Conservation (phyloP, 1,140 invertebrate genomes). For the Capitella teleta region DNA sequence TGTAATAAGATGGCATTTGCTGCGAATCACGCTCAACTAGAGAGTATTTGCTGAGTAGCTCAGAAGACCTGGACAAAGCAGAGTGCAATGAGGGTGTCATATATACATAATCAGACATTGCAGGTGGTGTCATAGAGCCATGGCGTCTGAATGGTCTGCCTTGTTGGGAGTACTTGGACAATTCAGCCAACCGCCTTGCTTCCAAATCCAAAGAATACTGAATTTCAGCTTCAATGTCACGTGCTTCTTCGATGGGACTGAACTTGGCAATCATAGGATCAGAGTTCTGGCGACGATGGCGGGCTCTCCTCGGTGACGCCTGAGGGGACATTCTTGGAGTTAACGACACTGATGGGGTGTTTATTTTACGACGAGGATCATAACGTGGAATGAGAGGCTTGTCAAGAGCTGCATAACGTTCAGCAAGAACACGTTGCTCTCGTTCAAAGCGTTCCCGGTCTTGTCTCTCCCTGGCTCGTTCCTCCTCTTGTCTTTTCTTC, state of each 20-base stretch:
- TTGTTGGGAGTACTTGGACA: too few relatives aligned
- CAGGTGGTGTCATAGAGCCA: not conserved
- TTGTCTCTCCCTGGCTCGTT: not conserved
- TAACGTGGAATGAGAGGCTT: too few relatives aligned
- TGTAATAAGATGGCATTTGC: too few relatives aligned
- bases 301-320: constrained; percentile 27
- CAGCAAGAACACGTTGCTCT: too few relatives aligned
- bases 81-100: too few relatives aligned
- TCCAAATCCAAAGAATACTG: not conserved
- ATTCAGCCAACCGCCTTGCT: too few relatives aligned
- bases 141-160: not conserved
- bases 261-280: constrained; percentile 42
- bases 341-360: too few relatives aligned
- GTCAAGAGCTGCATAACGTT: too few relatives aligned
- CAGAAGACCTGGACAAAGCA: constrained; percentile 12
- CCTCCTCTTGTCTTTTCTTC: not conserved
- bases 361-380: too few relatives aligned
- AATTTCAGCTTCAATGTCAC: constrained; percentile 29
- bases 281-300: constrained; percentile 37
- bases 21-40: constrained; percentile 5
- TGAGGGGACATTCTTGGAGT: too few relatives aligned
- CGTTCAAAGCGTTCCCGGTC: too few relatives aligned
- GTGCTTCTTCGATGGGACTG: constrained; percentile 48
- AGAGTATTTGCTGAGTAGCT: not conserved
- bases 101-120: not conserved